Conservation (phyloP, 2,888 invertebrate genomes). For the Nezara viridula region DNA sequence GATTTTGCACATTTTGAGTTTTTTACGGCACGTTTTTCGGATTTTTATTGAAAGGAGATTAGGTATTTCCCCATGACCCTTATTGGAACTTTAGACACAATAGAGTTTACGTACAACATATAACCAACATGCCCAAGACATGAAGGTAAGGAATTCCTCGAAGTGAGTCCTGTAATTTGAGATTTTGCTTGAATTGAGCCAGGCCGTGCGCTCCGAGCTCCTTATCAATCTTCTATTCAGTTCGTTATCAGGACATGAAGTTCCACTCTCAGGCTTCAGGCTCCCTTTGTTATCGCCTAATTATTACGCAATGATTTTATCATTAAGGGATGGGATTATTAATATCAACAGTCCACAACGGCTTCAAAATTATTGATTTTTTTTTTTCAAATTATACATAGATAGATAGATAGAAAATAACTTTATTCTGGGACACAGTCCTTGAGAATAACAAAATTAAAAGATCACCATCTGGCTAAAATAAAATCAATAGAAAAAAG, state of each 20-base stretch:
- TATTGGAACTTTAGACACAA: too few relatives aligned
- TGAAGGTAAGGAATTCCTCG: not conserved
- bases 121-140: not conserved
- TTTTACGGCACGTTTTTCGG: too few relatives aligned
- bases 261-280: not conserved
- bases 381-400: too few relatives aligned
- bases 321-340: not conserved
- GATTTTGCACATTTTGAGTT: too few relatives aligned
- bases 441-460: too few relatives aligned
- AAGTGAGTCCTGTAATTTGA: not conserved
- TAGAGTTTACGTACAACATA: not conserved
- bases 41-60: too few relatives aligned
- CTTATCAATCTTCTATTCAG: slow-evolving; percentile 1
- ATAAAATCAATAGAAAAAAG: too few relatives aligned
- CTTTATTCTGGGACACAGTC: too few relatives aligned
- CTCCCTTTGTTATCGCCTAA: not conserved
- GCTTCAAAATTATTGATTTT: too few relatives aligned
- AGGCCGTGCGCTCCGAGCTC: not conserved
- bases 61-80: too few relatives aligned
- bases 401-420: too few relatives aligned
- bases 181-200: not conserved
- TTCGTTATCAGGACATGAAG: not conserved
- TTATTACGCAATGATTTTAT: not conserved
- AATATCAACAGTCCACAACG: not conserved
- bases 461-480: too few relatives aligned